A percentile compares a stretch with the other conserved stretches of the same genome.
Evolutionary conservation across 2,113 vertebrate species (phyloP).

Genomic region (Peromyscus maniculatus): DNA sequence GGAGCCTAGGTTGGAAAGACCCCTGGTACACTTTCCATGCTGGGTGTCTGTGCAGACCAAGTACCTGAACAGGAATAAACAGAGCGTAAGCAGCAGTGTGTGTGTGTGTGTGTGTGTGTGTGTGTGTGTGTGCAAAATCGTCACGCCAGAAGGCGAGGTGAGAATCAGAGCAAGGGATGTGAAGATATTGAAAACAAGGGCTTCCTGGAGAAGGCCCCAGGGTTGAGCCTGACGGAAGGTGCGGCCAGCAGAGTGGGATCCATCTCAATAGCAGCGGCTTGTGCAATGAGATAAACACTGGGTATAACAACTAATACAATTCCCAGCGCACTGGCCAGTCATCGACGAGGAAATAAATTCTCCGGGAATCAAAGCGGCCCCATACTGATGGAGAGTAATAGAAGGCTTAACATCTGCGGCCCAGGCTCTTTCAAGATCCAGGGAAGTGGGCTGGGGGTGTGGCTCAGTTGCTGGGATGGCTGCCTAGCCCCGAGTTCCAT

Average conservation of each 20-base stretch:
- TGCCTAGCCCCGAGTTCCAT: background rate
- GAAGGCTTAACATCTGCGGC: background rate
- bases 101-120: background rate
- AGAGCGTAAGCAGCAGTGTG: background rate
- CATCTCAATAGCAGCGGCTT: background rate
- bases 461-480: background rate
- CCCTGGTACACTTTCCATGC: slow-evolving; percentile 68
- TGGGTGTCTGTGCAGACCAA: slow-evolving; percentile 54
- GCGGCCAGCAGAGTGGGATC: accelerated
- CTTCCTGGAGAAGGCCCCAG: background rate
- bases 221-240: background rate
- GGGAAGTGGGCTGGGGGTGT: background rate
- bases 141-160: background rate
- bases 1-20: slow-evolving; percentile 71
- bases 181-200: accelerated
- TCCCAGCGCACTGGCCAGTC: background rate
- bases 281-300: background rate
- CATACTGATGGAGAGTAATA: background rate
- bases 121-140: no score
- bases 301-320: accelerated
- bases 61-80: slow-evolving; percentile 54
- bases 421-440: background rate
- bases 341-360: background rate
- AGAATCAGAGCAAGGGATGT: background rate
- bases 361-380: background rate